These are phyloP conservation scores for Taenaris catops DNA, from an alignment of 2,888 invertebrate genomes.

Conservation along the genomic window DNA sequence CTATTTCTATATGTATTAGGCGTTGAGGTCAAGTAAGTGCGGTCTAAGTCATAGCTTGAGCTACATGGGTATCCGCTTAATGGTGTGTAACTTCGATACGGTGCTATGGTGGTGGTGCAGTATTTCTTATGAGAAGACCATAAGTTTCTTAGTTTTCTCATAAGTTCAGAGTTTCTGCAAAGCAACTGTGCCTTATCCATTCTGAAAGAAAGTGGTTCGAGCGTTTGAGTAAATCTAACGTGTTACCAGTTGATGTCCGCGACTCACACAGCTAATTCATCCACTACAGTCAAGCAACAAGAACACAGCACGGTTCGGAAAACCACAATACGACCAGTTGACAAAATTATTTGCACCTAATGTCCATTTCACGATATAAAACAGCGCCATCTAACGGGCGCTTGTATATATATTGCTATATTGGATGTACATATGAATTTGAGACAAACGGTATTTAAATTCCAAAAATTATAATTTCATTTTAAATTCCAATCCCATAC, in stretches of 20 bases:
- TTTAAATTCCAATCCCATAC: too few relatives aligned
- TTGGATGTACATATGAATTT: too few relatives aligned
- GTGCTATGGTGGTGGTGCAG: conserved; percentile 62
- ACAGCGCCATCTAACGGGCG: too few relatives aligned
- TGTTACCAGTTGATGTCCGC: conserved; percentile 1
- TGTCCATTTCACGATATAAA: too few relatives aligned
- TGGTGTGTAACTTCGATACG: conserved; percentile 59
- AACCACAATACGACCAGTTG: too few relatives aligned
- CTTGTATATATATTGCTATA: too few relatives aligned
- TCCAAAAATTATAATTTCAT: too few relatives aligned
- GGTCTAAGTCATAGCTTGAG: conserved; percentile 63
- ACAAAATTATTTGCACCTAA: too few relatives aligned
- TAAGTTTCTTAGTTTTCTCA: conserved; percentile 80
- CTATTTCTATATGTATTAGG: conserved; percentile 62
- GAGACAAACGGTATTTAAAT: too few relatives aligned
- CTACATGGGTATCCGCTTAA: conserved; percentile 69
- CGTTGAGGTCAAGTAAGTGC: conserved; percentile 64
- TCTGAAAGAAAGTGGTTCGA: conserved; percentile 70
- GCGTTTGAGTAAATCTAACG: conserved; percentile 20
- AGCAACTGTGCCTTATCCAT: conserved; percentile 79
- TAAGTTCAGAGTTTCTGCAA: conserved; percentile 81
- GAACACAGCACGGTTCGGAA: too few relatives aligned
- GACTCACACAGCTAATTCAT: too few relatives aligned
- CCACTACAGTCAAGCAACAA: too few relatives aligned
- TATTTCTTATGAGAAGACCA: conserved; percentile 82